Evolutionary conservation across 2,888 invertebrate species (phyloP).

Genomic region (Epinotia bilunana): DNA sequence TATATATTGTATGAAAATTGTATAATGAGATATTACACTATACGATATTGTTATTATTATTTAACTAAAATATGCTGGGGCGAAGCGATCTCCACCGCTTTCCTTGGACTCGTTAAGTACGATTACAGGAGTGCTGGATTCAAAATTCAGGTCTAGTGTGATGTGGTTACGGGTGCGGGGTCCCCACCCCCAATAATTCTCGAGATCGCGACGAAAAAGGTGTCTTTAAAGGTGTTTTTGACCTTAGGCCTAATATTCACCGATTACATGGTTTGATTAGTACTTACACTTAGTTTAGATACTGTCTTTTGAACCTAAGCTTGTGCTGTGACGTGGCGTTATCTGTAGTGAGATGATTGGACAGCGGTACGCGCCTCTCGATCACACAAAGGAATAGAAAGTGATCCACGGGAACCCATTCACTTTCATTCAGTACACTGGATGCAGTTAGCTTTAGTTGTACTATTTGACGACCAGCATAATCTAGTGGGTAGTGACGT

Average conservation of each 20-base stretch:
- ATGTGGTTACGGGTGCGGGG: too few relatives aligned
- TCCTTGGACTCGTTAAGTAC: background rate
- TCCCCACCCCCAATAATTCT: too few relatives aligned
- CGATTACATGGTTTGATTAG: too few relatives aligned
- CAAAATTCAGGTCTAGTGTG: background rate
- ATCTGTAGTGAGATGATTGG: background rate
- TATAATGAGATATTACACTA: too few relatives aligned
- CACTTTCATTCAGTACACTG: constrained; percentile 14
- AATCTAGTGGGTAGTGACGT: too few relatives aligned
- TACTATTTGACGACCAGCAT: background rate
- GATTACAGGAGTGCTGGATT: background rate
- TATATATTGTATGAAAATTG: too few relatives aligned
- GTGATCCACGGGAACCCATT: constrained; percentile 29
- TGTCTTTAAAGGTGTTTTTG: too few relatives aligned
- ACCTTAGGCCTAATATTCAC: too few relatives aligned
- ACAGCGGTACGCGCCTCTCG: background rate
- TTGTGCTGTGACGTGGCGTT: background rate
- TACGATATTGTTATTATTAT: too few relatives aligned
- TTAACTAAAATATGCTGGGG: background rate
- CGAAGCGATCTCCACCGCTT: background rate
- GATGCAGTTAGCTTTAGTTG: background rate
- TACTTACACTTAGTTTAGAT: background rate
- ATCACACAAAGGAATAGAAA: constrained; percentile 32
- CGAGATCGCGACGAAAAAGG: too few relatives aligned
- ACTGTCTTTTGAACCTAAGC: background rate